Conservation (phyloP, 2,113 vertebrate species). For the Paradoxurus hermaphroditus region DNA sequence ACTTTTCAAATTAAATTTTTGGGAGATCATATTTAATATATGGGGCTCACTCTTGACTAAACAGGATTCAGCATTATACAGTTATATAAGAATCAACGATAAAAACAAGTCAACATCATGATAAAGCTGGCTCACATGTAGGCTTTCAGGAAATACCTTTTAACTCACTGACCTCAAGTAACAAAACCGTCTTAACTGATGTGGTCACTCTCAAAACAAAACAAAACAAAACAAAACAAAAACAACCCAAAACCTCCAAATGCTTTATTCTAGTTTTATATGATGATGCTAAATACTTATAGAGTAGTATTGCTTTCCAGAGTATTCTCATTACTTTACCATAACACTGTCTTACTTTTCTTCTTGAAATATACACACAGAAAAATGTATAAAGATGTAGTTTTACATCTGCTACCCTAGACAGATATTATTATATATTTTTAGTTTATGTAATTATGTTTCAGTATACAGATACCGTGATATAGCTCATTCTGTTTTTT, state of each 20-base stretch:
- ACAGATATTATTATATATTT: not conserved
- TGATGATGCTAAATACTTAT: not conserved
- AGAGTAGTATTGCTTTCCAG: not conserved
- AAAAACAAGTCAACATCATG: not conserved
- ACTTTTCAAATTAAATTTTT: not conserved
- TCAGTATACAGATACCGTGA: not conserved
- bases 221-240: not conserved
- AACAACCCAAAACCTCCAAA: not conserved
- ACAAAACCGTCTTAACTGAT: not conserved
- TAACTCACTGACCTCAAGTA: not conserved
- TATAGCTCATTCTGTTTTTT: not conserved
- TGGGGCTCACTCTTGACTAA: not conserved
- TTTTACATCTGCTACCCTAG: not conserved
- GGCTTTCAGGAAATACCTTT: not conserved
- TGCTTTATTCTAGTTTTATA: not conserved
- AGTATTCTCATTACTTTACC: not conserved
- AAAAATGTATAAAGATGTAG: not conserved
- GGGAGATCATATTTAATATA: not conserved
- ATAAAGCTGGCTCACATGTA: not conserved
- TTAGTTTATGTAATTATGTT: not conserved
- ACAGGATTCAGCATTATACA: not conserved
- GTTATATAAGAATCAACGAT: not conserved
- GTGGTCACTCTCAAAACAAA: not conserved
- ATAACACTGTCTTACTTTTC: not conserved
- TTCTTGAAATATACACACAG: not conserved